Conservation (phyloP, 2,113 vertebrate genomes). For the Dryoscopus gambensis region DNA sequence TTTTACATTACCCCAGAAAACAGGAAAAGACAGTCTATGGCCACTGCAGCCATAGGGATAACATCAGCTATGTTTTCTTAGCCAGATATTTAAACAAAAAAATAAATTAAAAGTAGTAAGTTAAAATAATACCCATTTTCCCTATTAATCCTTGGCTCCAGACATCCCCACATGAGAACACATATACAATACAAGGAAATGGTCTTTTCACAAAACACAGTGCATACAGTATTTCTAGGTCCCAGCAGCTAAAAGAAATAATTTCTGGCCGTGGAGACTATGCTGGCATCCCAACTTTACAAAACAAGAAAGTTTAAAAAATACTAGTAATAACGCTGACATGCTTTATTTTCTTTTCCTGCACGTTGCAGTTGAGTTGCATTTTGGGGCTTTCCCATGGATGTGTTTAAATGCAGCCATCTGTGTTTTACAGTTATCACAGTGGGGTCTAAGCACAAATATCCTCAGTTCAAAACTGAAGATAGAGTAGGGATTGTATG, state of each 20-base stretch:
- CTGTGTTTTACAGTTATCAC: background rate
- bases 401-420: background rate
- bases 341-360: background rate
- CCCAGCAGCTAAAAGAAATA: background rate
- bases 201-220: background rate
- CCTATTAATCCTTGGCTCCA: background rate
- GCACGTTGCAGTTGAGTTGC: background rate
- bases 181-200: fast-evolving
- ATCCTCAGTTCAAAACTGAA: background rate
- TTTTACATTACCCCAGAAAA: background rate
- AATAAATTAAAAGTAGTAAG: background rate
- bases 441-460: background rate
- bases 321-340: background rate
- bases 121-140: background rate
- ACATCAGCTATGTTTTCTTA: background rate
- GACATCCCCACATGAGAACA: background rate
- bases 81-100: background rate
- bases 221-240: background rate
- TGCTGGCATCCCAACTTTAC: background rate
- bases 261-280: background rate
- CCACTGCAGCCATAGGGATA: background rate
- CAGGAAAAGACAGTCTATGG: background rate
- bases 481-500: background rate
- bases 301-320: background rate
- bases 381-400: background rate